Conservation (phyloP, 2,797 vertebrate species). For the Lacerta agilis region DNA sequence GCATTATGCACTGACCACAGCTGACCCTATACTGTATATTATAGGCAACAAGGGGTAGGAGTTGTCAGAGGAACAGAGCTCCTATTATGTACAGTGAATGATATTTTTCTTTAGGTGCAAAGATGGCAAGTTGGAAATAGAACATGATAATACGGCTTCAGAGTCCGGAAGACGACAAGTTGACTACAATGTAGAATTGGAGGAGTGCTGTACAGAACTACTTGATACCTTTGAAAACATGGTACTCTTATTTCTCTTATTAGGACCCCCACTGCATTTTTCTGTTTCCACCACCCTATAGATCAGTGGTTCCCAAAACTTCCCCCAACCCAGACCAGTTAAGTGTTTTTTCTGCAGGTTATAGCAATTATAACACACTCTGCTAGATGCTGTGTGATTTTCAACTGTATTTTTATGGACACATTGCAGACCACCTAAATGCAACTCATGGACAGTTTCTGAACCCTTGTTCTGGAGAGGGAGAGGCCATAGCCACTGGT, state of each 20-base stretch:
- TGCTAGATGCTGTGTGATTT: too few species aligned
- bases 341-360: background rate
- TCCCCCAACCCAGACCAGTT: background rate
- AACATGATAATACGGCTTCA: conserved; percentile 45
- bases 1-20: background rate
- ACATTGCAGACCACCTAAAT: too few species aligned
- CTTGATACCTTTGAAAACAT: conserved; percentile 81
- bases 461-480: background rate
- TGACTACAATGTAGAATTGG: conserved; percentile 77
- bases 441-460: background rate
- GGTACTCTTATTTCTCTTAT: conserved; percentile 73
- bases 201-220: conserved; percentile 82
- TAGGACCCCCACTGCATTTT: background rate
- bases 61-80: background rate
- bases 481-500: background rate
- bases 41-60: background rate
- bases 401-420: too few species aligned
- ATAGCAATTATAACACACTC: too few species aligned
- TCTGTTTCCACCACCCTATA: background rate
- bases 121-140: conserved; percentile 67
- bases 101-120: conserved; percentile 71
- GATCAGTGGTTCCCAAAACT: background rate
- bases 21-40: background rate
- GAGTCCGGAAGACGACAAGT: conserved; percentile 42
- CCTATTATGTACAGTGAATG: background rate